phyloP scores from a whole-genome alignment of 2,797 vertebrate genomes.

The Enteromius treurensis region DNA sequence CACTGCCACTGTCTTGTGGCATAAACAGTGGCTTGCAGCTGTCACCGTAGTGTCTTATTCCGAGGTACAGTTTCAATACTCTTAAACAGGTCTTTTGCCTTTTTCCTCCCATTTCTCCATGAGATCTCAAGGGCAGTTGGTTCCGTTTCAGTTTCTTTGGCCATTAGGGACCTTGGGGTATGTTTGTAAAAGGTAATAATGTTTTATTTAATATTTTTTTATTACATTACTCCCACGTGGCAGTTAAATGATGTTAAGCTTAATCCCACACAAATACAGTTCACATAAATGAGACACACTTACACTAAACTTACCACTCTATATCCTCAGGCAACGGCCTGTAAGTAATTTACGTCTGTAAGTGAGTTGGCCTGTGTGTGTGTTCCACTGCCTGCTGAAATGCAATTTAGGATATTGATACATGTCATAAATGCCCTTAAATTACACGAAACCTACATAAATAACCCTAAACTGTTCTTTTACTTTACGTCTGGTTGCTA shows the following conservation, averaged over 20 bases:
- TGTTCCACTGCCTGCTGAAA: not conserved
- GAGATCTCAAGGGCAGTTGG: constrained; percentile 31
- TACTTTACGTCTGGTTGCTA: not conserved
- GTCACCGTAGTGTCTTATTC: constrained; percentile 50
- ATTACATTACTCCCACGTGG: constrained; percentile 76
- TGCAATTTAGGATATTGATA: not conserved
- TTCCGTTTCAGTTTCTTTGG: constrained; percentile 10
- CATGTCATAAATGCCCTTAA: constrained; percentile 27
- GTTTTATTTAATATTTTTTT: constrained; percentile 75
- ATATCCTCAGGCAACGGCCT: constrained; percentile 8
- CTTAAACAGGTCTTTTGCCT: constrained; percentile 32
- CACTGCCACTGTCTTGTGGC: constrained; percentile 65
- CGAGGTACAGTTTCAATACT: constrained; percentile 33
- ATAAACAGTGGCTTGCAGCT: constrained; percentile 53
- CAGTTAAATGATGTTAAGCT: constrained; percentile 58
- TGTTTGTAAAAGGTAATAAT: constrained; percentile 77
- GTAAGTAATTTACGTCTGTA: not conserved
- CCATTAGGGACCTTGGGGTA: constrained; percentile 61
- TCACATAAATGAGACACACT: constrained; percentile 39
- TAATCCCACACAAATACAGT: constrained; percentile 42
- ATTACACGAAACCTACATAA: not conserved
- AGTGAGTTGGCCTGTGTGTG: not conserved
- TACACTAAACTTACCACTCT: constrained; percentile 6
- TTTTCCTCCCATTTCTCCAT: constrained; percentile 5
- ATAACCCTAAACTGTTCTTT: not conserved